These are phyloP conservation scores for Trematocara stigmaticum DNA, from an alignment of 2,113 vertebrate species.

Conservation along the genomic window DNA sequence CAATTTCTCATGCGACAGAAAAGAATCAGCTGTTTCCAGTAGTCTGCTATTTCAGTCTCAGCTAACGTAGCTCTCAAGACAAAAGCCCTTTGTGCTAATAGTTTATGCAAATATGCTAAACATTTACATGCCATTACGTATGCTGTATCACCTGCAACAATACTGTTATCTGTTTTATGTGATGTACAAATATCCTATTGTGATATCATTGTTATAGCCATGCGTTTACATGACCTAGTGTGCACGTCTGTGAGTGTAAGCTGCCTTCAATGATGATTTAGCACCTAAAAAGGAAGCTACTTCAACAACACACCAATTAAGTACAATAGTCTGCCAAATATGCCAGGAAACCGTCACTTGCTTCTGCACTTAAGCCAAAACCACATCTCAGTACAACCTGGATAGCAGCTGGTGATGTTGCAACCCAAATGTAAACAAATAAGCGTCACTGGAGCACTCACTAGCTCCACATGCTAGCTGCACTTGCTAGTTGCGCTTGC, in stretches of 20 bases:
- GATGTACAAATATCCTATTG: background rate
- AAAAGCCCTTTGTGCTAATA: background rate
- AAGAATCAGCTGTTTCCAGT: conserved; percentile 69
- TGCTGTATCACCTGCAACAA: background rate
- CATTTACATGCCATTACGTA: conserved; percentile 3
- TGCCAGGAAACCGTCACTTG: background rate
- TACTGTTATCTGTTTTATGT: background rate
- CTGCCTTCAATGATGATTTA: background rate
- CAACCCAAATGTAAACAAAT: background rate
- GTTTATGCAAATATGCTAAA: background rate
- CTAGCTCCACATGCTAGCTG: background rate
- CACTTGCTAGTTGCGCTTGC: background rate
- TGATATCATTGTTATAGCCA: background rate
- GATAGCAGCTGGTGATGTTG: background rate
- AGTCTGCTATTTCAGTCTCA: conserved; percentile 52
- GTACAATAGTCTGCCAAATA: background rate
- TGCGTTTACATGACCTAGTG: background rate
- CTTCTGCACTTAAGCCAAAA: background rate
- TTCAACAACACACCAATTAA: background rate
- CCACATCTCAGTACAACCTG: background rate
- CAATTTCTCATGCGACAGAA: conserved; percentile 36
- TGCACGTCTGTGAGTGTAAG: background rate
- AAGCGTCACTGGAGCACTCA: background rate
- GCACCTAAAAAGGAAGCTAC: background rate
- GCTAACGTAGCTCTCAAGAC: conserved; percentile 38